Percentiles rank a stretch among this genome's conserved stretches.
Conservation (phyloP, 2,797 vertebrate genomes). For the Megaceryle alcyon region DNA sequence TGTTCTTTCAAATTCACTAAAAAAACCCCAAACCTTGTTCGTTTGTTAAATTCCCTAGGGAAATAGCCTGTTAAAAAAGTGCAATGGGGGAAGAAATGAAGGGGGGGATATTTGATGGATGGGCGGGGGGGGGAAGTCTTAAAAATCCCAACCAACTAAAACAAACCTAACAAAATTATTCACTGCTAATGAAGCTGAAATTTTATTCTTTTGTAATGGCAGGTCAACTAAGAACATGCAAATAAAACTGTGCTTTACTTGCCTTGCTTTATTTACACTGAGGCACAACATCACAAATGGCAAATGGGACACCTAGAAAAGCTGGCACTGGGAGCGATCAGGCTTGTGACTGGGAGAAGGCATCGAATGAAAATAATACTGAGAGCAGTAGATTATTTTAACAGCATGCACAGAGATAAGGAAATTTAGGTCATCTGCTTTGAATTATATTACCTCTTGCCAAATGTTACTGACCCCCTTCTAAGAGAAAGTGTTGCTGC, state of each 20-base stretch:
- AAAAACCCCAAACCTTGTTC: background rate
- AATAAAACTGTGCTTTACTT: background rate
- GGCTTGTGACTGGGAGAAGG: background rate
- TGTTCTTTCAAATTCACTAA: too few relatives aligned
- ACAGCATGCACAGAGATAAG: background rate
- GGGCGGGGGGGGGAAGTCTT: background rate
- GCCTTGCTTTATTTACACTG: background rate
- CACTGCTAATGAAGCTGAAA: background rate
- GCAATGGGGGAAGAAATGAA: background rate
- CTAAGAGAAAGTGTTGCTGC: background rate
- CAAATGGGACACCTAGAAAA: background rate
- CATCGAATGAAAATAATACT: background rate
- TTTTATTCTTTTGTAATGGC: background rate
- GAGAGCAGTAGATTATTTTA: background rate
- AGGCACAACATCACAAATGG: background rate
- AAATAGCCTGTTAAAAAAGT: background rate
- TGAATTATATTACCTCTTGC: background rate
- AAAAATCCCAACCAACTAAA: background rate
- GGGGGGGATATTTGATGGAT: background rate
- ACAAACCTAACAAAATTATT: background rate
- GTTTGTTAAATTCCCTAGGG: background rate
- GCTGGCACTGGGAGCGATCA: background rate
- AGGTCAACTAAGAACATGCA: background rate
- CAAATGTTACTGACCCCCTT: background rate
- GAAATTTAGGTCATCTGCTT: background rate